These are phyloP conservation scores for Junonia oenone DNA, from an alignment of 2,888 invertebrate species.

Conservation along the genomic window DNA sequence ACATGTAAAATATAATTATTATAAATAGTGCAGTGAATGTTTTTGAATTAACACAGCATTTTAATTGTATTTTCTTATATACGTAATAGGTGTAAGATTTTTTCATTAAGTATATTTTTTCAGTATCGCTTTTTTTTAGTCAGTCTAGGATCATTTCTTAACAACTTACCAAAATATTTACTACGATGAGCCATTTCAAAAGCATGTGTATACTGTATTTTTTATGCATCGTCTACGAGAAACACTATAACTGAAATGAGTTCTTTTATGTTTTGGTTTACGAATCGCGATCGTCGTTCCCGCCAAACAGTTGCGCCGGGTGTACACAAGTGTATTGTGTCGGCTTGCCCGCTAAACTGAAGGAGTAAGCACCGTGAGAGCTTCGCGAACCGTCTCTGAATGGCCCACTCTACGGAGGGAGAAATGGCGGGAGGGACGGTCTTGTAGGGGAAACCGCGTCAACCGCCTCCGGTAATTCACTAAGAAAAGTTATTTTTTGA, in stretches of 20 bases:
- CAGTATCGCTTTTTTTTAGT: too few species aligned
- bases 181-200: conserved; percentile 14
- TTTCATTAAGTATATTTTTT: too few species aligned
- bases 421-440: conserved; percentile 71
- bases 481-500: conserved; percentile 76
- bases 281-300: conserved; percentile 50
- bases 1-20: neutral
- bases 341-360: conserved; percentile 75
- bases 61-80: conserved; percentile 29
- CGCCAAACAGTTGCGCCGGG: conserved; percentile 53
- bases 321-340: conserved; percentile 56
- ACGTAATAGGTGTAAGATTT: neutral
- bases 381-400: conserved; percentile 75
- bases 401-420: conserved; percentile 73
- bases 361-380: conserved; percentile 60
- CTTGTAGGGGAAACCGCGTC: conserved; percentile 73
- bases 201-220: conserved; percentile 31
- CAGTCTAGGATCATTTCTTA: neutral
- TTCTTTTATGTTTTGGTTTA: conserved; percentile 36
- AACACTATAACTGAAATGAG: conserved; percentile 56
- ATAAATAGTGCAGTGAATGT: neutral
- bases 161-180: conserved; percentile 24
- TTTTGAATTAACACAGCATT: neutral
- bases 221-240: conserved; percentile 46
- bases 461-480: conserved; percentile 75